Conservation (phyloP, 1,140 invertebrate genomes). For the Cydia pomonella region DNA sequence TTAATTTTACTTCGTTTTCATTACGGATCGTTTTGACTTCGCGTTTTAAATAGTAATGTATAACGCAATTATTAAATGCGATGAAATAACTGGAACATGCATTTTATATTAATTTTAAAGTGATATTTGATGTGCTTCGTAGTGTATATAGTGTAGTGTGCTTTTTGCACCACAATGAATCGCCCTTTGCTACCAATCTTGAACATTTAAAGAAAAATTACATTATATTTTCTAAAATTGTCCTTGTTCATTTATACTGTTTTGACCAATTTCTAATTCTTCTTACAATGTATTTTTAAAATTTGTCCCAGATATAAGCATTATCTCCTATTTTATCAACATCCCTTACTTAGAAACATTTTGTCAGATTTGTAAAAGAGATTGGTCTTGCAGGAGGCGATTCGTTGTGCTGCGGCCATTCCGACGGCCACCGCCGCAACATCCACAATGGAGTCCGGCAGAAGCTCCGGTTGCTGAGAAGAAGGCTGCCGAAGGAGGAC, state of each 20-base stretch:
- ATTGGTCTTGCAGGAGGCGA: constrained; percentile 78
- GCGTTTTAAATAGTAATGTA: not conserved
- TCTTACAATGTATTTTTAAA: too few species aligned
- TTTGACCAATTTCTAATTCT: too few species aligned
- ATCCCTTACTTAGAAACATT: not conserved
- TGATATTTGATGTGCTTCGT: not conserved
- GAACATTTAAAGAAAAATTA: constrained; percentile 1
- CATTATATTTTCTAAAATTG: too few species aligned
- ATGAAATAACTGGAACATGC: not conserved
- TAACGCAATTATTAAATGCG: not conserved
- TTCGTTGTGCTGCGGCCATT: constrained; percentile 68
- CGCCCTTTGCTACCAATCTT: constrained; percentile 63
- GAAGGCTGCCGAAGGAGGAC: constrained; percentile 64
- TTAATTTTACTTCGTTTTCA: constrained; percentile 6
- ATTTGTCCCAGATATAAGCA: too few species aligned
- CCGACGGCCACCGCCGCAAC: constrained; percentile 63
- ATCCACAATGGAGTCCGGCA: constrained; percentile 60
- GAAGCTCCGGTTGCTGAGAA: constrained; percentile 56
- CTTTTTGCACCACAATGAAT: constrained; percentile 30
- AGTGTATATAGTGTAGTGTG: not conserved
- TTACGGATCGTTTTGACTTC: not conserved
- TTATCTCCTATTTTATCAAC: not conserved
- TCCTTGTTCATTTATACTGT: too few species aligned
- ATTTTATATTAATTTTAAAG: not conserved
- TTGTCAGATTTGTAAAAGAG: constrained; percentile 40